Percentiles rank a stretch among this genome's conserved stretches.
These are phyloP conservation scores for Sinocyclocheilus grahami DNA, from an alignment of 2,113 vertebrate genomes.

Conservation along the genomic window DNA sequence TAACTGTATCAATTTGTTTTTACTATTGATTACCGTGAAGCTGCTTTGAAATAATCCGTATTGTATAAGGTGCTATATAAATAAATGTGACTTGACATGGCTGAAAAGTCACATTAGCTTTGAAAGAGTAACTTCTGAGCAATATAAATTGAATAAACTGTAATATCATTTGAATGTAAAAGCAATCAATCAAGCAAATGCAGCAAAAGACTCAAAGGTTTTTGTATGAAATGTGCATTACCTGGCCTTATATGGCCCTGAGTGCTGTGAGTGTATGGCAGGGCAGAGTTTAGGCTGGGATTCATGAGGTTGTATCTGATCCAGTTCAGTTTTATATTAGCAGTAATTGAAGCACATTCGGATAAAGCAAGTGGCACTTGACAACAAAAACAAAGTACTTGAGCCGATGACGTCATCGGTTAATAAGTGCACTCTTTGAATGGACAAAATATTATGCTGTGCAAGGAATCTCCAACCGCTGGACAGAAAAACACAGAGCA, in stretches of 20 bases:
- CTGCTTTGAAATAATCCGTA: neutral
- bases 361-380: conserved; percentile 31
- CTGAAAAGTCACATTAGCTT: neutral
- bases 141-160: neutral
- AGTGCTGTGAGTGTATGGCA: neutral
- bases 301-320: conserved; percentile 1
- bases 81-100: neutral
- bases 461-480: conserved; percentile 37
- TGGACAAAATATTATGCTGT: neutral
- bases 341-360: conserved; percentile 31
- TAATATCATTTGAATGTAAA: neutral
- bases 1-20: neutral
- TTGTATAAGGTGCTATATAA: neutral
- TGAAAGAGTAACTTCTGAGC: neutral
- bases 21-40: neutral
- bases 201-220: neutral
- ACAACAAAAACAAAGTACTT: conserved; percentile 52
- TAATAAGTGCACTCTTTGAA: too few species aligned
- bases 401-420: conserved; percentile 43
- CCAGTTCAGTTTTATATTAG: conserved; percentile 23
- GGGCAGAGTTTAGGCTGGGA: neutral
- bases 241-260: neutral
- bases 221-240: neutral
- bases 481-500: neutral
- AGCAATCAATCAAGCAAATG: neutral